phyloP scores from a whole-genome alignment of 2,888 invertebrate genomes.

The Spilosoma lubricipeda region DNA sequence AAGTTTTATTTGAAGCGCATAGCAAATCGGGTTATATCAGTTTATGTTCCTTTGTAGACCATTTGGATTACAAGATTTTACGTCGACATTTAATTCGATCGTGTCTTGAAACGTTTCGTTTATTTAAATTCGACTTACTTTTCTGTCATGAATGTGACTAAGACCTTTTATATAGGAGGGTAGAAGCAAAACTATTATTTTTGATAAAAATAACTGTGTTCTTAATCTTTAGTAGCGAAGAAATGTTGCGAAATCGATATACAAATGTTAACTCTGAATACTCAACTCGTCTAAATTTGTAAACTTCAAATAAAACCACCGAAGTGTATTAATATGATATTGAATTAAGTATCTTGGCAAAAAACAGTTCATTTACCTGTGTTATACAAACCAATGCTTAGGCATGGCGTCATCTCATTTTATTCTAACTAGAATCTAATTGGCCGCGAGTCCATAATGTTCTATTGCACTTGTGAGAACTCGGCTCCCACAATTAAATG shows the following conservation, averaged over 20 bases:
- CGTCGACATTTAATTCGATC: neutral
- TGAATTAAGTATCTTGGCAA: neutral
- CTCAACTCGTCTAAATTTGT: neutral
- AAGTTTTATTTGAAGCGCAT: conserved; percentile 59
- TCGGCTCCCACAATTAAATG: neutral
- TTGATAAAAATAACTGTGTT: neutral
- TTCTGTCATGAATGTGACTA: neutral
- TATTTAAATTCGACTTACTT: neutral
- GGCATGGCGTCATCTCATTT: conserved; percentile 11
- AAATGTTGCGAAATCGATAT: neutral
- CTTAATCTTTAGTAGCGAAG: neutral
- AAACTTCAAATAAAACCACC: neutral
- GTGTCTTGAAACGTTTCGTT: neutral
- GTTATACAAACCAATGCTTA: neutral
- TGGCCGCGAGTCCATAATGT: neutral
- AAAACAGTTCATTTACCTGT: neutral
- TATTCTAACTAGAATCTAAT: conserved; percentile 3
- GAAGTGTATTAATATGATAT: neutral
- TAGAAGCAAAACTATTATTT: neutral
- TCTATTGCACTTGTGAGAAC: neutral
- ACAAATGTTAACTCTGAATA: neutral
- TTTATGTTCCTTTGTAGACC: conserved; percentile 30
- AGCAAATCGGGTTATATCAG: conserved; percentile 52
- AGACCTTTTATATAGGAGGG: neutral
- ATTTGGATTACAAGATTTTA: neutral